Evolutionary conservation across 2,113 vertebrate species (phyloP), one percentile per base, ranked within the genome.

Genomic region (Brachionichthys hirsutus): DNA sequence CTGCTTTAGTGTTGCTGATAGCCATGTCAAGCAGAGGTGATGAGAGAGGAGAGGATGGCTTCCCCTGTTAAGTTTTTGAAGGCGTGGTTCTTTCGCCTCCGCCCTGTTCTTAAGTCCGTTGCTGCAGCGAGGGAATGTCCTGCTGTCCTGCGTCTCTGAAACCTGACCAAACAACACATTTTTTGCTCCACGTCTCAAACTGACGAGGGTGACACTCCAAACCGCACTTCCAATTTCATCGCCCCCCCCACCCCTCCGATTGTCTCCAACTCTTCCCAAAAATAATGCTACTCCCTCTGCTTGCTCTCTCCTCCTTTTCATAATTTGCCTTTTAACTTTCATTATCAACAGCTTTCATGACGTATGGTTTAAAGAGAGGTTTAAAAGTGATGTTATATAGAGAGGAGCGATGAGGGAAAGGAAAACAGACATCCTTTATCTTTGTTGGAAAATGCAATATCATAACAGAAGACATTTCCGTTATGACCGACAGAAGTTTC

Each of bases 311-410:
- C 79, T 89, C 75, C 80, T 88, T 86, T 86, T 89, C 78, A 80
- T 85, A 78, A 65, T 77, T 80, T 77, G 76, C 80, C 84, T 88
- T 85, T 81, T 81, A 84, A 87, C 80, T 89, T 90, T 87, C 87
- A 86, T 90, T 88, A 86, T 87, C 83, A 83, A 85, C 88, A 90
- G 87, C 85, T 84, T 87, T 84, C 73, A 75, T 78, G 84, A 83
- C 72, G 81, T 77, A 73, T 75, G 85, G n/a, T n/a, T n/a, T n/a
- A n/a, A n/a, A 30, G 24, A 30, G 24, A 30, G 24, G 1, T 6
- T 30, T 30, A 30, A 3, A 30, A 30, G 8, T 30, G 3, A 30
- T 4, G 8, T 4, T 30, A 30, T 30, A 30, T 30, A 30, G 24
- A 30, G 62, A 22, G 56, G 44, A 56, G 20, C 0, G 50, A 61